phyloP scores from a whole-genome alignment of 2,888 invertebrate genomes.

The Melanchra persicariae region DNA sequence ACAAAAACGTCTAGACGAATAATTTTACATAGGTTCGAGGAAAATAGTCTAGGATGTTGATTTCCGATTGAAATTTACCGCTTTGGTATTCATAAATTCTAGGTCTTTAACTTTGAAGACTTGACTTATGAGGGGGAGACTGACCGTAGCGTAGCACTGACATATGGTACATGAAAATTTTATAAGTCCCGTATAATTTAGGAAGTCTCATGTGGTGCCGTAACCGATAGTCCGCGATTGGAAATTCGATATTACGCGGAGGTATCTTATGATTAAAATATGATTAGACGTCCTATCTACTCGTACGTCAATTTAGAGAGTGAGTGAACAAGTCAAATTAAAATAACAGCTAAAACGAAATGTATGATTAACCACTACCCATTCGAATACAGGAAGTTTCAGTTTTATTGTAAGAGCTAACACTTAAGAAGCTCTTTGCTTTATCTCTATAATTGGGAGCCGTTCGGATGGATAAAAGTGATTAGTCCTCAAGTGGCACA shows the following conservation, averaged over 20 bases:
- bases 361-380: slow-evolving; percentile 10
- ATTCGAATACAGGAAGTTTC: slow-evolving; percentile 36
- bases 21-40: slow-evolving; percentile 3
- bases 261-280: background rate
- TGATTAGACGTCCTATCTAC: too few species aligned
- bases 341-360: slow-evolving; percentile 5
- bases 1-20: slow-evolving; percentile 13
- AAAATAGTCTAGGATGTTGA: slow-evolving; percentile 17
- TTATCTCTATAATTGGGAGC: slow-evolving; percentile 39
- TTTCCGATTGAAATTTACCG: slow-evolving; percentile 22
- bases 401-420: slow-evolving; percentile 4
- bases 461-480: slow-evolving; percentile 46
- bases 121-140: background rate
- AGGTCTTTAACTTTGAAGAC: background rate
- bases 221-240: background rate
- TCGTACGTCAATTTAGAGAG: too few species aligned
- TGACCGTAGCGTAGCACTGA: background rate
- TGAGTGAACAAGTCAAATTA: background rate
- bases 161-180: background rate
- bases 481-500: slow-evolving; percentile 57
- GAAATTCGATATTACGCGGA: background rate
- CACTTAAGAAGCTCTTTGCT: slow-evolving; percentile 47
- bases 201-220: background rate
- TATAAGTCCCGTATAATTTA: background rate
- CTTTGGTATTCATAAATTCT: background rate